Percentiles rank a stretch among this genome's conserved stretches.
Evolutionary conservation across 2,888 invertebrate species (phyloP).

Genomic region (Cataglyphis cursor): DNA sequence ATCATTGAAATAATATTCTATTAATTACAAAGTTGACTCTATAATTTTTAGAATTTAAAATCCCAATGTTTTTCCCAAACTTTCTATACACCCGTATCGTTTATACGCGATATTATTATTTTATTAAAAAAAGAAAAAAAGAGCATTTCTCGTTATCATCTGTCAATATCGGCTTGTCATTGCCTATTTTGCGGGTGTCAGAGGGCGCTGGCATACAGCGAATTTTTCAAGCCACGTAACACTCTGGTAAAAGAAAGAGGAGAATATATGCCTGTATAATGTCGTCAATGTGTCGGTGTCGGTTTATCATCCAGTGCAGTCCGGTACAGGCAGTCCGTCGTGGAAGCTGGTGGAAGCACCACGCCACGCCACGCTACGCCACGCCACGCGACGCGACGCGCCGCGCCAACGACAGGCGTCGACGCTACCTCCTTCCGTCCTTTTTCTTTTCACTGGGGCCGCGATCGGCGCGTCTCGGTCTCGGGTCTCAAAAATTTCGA

Average conservation of each 20-base stretch:
- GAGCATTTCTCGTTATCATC: not conserved
- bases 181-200: not conserved
- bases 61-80: no score
- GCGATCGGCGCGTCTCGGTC: slow-evolving; percentile 59
- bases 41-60: no score
- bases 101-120: no score
- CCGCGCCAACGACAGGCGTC: slow-evolving; percentile 68
- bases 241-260: not conserved
- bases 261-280: not conserved
- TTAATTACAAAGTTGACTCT: no score
- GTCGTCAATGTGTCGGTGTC: slow-evolving; percentile 30
- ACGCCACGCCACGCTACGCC: slow-evolving; percentile 73
- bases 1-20: no score
- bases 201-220: slow-evolving; percentile 10
- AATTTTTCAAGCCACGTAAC: slow-evolving; percentile 18
- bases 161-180: not conserved
- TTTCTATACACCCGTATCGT: no score
- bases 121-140: no score
- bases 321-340: slow-evolving; percentile 77
- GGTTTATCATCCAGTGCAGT: slow-evolving; percentile 22
- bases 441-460: slow-evolving; percentile 60
- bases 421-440: slow-evolving; percentile 57
- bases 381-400: slow-evolving; percentile 7
- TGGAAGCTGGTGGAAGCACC: slow-evolving; percentile 72
- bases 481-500: slow-evolving; percentile 64